Conservation (phyloP, 2,888 invertebrate species). For the Cephus sareptanus region DNA sequence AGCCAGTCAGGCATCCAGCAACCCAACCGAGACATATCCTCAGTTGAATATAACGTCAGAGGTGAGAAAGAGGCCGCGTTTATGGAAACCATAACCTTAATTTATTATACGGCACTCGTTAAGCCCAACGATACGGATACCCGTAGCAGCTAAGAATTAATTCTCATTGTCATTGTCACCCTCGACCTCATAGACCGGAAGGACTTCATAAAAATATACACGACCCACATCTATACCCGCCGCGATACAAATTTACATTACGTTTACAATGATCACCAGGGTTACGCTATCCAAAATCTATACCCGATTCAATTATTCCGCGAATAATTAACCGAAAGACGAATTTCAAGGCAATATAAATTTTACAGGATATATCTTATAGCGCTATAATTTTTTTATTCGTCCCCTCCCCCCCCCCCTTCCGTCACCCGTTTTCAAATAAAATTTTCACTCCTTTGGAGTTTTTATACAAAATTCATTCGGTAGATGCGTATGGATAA, state of each 20-base stretch:
- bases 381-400: not conserved
- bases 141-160: not conserved
- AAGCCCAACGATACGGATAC: not conserved
- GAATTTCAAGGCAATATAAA: not conserved
- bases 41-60: not conserved
- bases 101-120: not conserved
- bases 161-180: not conserved
- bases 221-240: not conserved
- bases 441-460: not conserved
- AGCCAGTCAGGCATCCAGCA: not conserved
- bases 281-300: not conserved
- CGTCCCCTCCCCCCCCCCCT: too few species aligned
- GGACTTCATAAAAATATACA: not conserved
- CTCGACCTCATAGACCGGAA: not conserved
- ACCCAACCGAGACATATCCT: conserved; percentile 7
- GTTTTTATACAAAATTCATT: not conserved
- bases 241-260: not conserved
- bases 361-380: not conserved
- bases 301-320: not conserved
- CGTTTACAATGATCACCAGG: not conserved
- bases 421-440: not conserved
- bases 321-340: not conserved
- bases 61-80: not conserved
- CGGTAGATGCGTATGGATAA: not conserved
- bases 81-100: not conserved